Percentiles rank a stretch among this genome's conserved stretches.
phyloP scores from a whole-genome alignment of 2,113 vertebrate species.

The Proterorhinus semilunaris region DNA sequence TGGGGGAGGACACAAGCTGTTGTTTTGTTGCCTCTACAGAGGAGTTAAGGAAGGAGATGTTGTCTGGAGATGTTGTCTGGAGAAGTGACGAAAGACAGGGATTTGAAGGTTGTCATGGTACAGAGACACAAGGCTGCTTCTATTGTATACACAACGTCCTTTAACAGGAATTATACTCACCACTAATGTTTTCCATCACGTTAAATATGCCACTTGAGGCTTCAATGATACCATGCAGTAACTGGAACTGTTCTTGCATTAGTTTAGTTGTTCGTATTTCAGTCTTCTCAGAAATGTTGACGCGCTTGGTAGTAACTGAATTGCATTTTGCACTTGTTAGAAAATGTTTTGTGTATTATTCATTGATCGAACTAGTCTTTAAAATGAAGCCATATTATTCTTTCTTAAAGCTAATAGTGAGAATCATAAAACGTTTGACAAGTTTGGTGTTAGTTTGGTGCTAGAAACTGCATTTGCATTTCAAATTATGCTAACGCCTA shows the following conservation, averaged over 20 bases:
- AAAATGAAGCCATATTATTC: not conserved
- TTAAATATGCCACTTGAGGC: constrained; percentile 6
- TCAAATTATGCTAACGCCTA: constrained; percentile 11
- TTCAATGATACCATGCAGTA: not conserved
- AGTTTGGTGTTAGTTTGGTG: not conserved
- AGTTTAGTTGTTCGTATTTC: too few relatives aligned
- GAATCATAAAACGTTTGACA: not conserved
- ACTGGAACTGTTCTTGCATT: too few relatives aligned
- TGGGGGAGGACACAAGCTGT: constrained; percentile 64
- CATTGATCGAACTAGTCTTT: not conserved
- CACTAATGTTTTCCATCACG: constrained; percentile 11
- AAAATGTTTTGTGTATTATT: too few relatives aligned
- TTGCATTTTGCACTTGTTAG: too few relatives aligned
- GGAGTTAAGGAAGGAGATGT: constrained; percentile 24
- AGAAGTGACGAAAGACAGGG: constrained; percentile 9
- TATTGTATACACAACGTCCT: constrained; percentile 37
- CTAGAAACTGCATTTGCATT: constrained; percentile 34
- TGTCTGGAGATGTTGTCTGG: not conserved
- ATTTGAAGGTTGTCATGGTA: constrained; percentile 28
- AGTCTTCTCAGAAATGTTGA: too few relatives aligned
- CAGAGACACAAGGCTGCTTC: constrained; percentile 28
- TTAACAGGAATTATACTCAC: constrained; percentile 4
- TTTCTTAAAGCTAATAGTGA: not conserved
- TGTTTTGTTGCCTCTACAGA: constrained; percentile 65
- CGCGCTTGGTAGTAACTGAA: too few relatives aligned